Percentiles rank a stretch among this genome's conserved stretches.
phyloP scores from a whole-genome alignment of 2,888 invertebrate genomes.

The Lepidocyrtinus sp. region DNA sequence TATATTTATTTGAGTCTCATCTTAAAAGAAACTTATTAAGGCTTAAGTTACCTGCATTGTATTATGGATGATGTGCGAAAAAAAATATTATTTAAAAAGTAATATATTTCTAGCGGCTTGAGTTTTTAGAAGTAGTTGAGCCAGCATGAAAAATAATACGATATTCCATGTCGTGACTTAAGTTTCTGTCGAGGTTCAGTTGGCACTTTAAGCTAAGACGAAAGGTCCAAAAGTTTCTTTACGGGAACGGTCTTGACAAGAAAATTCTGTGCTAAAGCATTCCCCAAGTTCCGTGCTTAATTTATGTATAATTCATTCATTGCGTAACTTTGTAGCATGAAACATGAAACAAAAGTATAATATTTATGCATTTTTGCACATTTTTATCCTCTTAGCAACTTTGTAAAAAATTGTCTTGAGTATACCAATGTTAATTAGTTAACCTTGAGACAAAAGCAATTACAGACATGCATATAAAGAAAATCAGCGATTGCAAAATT shows the following conservation, averaged over 20 bases:
- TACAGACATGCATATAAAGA: neutral
- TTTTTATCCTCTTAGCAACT: conserved; percentile 25
- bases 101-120: neutral
- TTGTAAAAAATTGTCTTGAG: too few relatives aligned
- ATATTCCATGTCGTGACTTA: conserved; percentile 45
- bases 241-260: neutral
- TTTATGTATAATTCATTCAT: neutral
- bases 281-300: neutral
- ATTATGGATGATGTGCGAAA: conserved; percentile 49
- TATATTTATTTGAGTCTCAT: conserved; percentile 12
- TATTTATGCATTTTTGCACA: conserved; percentile 28
- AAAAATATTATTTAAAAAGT: conserved; percentile 49
- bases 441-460: conserved; percentile 43
- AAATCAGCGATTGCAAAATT: neutral
- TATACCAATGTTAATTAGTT: conserved; percentile 34
- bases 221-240: too few relatives aligned
- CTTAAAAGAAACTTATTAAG: conserved; percentile 24
- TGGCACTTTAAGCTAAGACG: neutral
- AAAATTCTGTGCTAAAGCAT: neutral
- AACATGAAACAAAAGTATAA: neutral
- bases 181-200: conserved; percentile 31
- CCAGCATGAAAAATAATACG: neutral
- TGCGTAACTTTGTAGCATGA: neutral
- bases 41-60: conserved; percentile 11
- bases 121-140: conserved; percentile 16